phyloP scores from a whole-genome alignment of 1,140 invertebrate genomes.

The Cataglyphis hispanica region DNA sequence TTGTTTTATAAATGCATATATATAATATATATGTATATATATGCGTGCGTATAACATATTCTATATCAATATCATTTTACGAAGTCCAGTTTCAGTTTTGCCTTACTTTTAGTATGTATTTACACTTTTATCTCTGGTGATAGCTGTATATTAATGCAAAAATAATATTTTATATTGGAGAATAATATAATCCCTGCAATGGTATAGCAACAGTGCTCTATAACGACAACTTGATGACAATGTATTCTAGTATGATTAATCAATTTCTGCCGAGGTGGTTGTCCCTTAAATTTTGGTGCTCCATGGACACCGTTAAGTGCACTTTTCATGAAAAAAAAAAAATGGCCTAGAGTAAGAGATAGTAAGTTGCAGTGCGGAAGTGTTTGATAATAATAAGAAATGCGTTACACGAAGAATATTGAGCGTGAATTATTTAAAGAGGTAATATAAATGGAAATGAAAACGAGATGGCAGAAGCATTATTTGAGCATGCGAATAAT shows the following conservation, averaged over 20 bases:
- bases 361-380: constrained; percentile 74
- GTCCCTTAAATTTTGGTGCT: constrained; percentile 84
- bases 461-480: constrained; percentile 83
- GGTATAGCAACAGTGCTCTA: background rate
- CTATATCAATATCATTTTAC: constrained; percentile 73
- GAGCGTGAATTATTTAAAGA: constrained; percentile 84
- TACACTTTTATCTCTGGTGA: constrained; percentile 82
- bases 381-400: constrained; percentile 80
- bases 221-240: constrained; percentile 55
- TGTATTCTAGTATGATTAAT: constrained; percentile 81
- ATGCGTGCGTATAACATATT: constrained; percentile 31
- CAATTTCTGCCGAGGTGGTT: constrained; percentile 85
- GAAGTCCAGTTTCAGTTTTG: constrained; percentile 83
- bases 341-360: constrained; percentile 84
- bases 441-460: constrained; percentile 81
- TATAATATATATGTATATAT: constrained; percentile 50
- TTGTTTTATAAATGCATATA: constrained; percentile 53
- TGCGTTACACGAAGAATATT: constrained; percentile 80
- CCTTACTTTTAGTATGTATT: constrained; percentile 83
- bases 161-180: constrained; percentile 71
- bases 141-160: constrained; percentile 72
- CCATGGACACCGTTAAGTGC: constrained; percentile 85
- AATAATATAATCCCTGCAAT: constrained; percentile 57
- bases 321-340: constrained; percentile 84
- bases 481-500: constrained; percentile 80